Evolutionary conservation across 2,113 vertebrate species (phyloP).

Genomic region (Genyomyrus donnyi): DNA sequence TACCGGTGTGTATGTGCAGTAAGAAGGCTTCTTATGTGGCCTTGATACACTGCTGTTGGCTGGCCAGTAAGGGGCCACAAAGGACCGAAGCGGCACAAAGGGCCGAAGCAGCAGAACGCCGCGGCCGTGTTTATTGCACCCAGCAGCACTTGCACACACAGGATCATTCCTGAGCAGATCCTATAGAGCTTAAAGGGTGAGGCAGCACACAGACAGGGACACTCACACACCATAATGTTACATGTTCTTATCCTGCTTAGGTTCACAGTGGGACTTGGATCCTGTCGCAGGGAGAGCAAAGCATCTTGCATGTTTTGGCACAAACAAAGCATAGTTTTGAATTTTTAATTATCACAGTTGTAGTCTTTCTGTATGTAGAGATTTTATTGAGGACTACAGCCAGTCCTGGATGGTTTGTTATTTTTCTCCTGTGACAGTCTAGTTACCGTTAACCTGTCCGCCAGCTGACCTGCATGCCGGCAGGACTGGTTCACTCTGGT

Average conservation of each 20-base stretch:
- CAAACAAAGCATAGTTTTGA: not conserved
- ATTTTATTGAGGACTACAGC: not conserved
- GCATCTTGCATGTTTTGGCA: not conserved
- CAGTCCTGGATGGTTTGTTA: not conserved
- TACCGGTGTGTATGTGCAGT: not conserved
- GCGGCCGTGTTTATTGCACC: not conserved
- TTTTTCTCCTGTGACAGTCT: not conserved
- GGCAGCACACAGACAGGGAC: too few species aligned
- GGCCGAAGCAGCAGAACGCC: not conserved
- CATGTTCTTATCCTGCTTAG: not conserved
- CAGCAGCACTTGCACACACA: too few species aligned
- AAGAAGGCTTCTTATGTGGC: not conserved
- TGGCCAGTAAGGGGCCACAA: too few species aligned
- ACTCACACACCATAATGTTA: not conserved
- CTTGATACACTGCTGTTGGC: too few species aligned
- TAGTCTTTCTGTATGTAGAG: not conserved
- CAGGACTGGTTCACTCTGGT: not conserved
- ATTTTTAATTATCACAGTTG: not conserved
- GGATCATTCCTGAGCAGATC: not conserved
- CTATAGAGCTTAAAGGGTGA: not conserved
- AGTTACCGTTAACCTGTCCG: not conserved
- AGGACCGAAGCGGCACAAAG: too few species aligned
- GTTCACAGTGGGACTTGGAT: not conserved
- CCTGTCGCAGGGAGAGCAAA: not conserved
- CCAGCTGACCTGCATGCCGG: not conserved